Base-by-base conservation (phyloP, 2,113 vertebrate genomes). In the Mystacornis crossleyi region DNA sequence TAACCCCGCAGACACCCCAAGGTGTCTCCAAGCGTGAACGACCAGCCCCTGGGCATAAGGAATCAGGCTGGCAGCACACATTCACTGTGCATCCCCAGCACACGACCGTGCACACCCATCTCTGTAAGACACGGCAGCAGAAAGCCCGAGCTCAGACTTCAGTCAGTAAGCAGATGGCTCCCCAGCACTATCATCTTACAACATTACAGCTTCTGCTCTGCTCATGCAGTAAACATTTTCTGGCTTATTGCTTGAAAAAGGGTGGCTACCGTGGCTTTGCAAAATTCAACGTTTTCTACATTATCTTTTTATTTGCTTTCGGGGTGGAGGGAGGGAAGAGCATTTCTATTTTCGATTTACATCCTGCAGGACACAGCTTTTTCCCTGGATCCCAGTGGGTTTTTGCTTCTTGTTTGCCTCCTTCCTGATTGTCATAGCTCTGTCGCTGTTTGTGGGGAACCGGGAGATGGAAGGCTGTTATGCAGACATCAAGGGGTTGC, bases 201-300 rank as follows among this genome's bases (percentile, higher is more conserved):
- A 70, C 36, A 40, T 96, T 96, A 94, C 67, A 88, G 92, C 89
- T 95, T 90, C 89, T 97, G 97, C 94, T 95, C 95, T 93, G 95
- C 84, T 97, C 89, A 80, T 33, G 92, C 28, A 51, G 93, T 94
- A 92, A 97, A 96, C 94, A 91, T 95, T 97, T 92, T 86, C 96
- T 96, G 85, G 78, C 95, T 98, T 94, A 80, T 61, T 89, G 91
- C 78, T 62, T 51, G 84, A 55, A 74, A 94, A 97, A 89, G 67
- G 50, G 71, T 89, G 67, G 80, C 80, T 87, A 78, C 60, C 1
- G 1, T n/a, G 69, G 86, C 61, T 96, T 88, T 90, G 90, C 89
- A 90, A 92, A 97, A 94, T 92, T 88, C 90, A 69, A 64, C 82
- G 62, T 93, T 93, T 83, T 89, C 75, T 55, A 74, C 53, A 38